Evolutionary conservation across 2,797 vertebrate genomes (phyloP), one percentile per base, ranked within the genome.

Genomic region (Gadopsis bispinosus): DNA sequence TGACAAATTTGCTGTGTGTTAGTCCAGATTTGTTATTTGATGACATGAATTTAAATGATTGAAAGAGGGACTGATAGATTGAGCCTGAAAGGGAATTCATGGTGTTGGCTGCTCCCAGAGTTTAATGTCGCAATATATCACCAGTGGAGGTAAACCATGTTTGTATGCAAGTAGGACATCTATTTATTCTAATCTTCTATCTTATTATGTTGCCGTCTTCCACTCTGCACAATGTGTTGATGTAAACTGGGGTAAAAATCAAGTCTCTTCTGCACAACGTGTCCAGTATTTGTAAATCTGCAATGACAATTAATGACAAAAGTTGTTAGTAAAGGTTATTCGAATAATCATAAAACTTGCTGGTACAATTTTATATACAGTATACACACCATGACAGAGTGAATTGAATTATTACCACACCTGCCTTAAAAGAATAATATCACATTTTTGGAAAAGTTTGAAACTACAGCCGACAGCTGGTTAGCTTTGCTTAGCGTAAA

Each of bases 21-120:
- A 90, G 91, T 93, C 80, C 85, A 80, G 53, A 86, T 93, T 88
- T 83, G 72, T 85, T 88, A 80, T 81, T 82, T 79, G 87, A 87
- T 74, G 53, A 81, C 79, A 88, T 65, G n/a, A 53, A 81, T 92
- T 88, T 89, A 75, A 90, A 91, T 89, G 89, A 91, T 78, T 26
- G 26, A 26, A 70, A 83, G 54, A 14, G 3, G 51, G 75, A 84
- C 50, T 89, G 86, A 87, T 76, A 83, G 33, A 81, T 68, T 84
- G 73, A 80, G 67, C 55, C 66, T 84, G 73, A 85, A 74, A 83
- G 66, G 43, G 87, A 81, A 83, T 87, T 79, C 72, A 66, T 31
- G 45, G 59, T 77, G 73, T 75, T 48, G 74, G 45, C 81, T 59
- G 63, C 54, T 70, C 39, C 39, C 20, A 33, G 73, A 71, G 59